Percentiles rank a stretch among this genome's conserved stretches.
Conservation (phyloP, 2,113 vertebrate species). For the Cranoglanis bouderius region DNA sequence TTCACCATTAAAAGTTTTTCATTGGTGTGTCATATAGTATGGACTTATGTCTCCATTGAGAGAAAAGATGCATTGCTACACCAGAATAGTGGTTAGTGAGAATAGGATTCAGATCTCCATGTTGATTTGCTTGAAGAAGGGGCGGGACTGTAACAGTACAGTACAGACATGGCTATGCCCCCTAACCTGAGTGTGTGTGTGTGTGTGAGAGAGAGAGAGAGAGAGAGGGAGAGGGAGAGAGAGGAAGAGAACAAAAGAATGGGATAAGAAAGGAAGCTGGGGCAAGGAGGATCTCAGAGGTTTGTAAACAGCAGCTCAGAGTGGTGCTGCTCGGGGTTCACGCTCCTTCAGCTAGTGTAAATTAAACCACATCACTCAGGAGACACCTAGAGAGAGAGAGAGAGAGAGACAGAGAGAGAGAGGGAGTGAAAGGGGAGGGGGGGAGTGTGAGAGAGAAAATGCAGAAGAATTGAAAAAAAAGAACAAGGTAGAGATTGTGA, state of each 20-base stretch:
- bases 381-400: conserved; percentile 17
- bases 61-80: too few relatives aligned
- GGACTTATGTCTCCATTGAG: too few relatives aligned
- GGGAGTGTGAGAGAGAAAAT: not conserved
- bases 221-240: not conserved
- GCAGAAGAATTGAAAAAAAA: not conserved
- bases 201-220: not conserved
- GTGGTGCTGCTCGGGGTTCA: conserved; percentile 27
- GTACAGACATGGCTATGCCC: not conserved
- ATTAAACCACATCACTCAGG: conserved; percentile 30
- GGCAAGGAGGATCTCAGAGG: conserved; percentile 45
- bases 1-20: too few relatives aligned
- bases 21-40: too few relatives aligned
- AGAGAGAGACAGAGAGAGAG: not conserved
- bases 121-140: not conserved
- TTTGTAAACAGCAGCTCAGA: conserved; percentile 49
- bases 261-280: conserved; percentile 21
- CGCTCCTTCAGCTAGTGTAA: conserved; percentile 26
- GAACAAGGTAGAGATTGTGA: not conserved
- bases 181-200: not conserved
- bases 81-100: not conserved
- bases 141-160: not conserved
- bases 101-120: not conserved
- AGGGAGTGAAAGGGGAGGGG: not conserved
- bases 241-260: conserved; percentile 36